A percentile compares a stretch with the other conserved stretches of the same genome.
phyloP scores from a whole-genome alignment of 2,888 invertebrate genomes.

The Choristoneura rosaceana region DNA sequence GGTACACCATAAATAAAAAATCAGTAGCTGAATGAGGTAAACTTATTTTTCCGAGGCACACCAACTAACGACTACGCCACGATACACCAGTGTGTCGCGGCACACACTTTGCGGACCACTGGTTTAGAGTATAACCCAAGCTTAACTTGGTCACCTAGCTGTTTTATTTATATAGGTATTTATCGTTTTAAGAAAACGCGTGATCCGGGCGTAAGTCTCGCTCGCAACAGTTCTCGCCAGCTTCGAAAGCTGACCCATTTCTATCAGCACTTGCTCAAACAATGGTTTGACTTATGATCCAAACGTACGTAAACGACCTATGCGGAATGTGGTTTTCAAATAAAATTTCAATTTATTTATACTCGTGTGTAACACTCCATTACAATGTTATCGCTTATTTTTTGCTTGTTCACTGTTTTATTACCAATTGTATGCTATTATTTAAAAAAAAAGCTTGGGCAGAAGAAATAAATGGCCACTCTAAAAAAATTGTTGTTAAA shows the following conservation, averaged over 20 bases:
- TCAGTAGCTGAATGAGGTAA: no score
- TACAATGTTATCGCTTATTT: neutral
- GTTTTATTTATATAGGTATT: no score
- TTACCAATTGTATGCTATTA: neutral
- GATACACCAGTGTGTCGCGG: no score
- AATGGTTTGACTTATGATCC: conserved; percentile 67
- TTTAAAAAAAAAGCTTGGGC: neutral
- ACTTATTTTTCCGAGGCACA: no score
- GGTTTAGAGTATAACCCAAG: no score
- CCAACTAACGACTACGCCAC: no score
- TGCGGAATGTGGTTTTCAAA: conserved; percentile 22
- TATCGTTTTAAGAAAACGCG: neutral
- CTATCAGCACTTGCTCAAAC: conserved; percentile 77
- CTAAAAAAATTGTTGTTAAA: no score
- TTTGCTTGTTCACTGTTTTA: neutral
- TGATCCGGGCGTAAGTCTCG: neutral
- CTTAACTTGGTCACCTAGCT: no score
- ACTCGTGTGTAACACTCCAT: neutral
- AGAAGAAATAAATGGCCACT: neutral
- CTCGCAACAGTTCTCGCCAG: conserved; percentile 4
- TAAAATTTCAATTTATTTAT: conserved; percentile 12
- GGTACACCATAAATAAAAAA: no score
- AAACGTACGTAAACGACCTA: conserved; percentile 58
- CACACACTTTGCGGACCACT: no score
- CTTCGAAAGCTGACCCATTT: conserved; percentile 55